Evolutionary conservation across 2,888 invertebrate species (phyloP), one percentile per base, ranked within the genome.

Genomic region (Hirudinaria manillensis): DNA sequence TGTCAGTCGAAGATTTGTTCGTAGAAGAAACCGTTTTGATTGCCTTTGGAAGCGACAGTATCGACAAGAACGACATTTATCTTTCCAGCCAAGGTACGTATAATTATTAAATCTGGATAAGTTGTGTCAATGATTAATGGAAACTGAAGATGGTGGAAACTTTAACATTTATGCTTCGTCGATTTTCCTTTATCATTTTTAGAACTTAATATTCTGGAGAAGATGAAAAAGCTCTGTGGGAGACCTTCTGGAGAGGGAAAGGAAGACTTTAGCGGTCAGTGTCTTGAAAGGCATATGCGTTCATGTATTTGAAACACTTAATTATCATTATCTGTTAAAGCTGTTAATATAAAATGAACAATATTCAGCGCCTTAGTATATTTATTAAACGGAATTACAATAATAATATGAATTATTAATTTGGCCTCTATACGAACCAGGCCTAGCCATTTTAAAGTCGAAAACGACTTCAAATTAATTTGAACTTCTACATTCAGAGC

Each of bases 1-100:
- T 87, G 10, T 87, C 87, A 70, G 87, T 97, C 80, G 89, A 91
- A 77, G 94, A 94, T 83, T 94, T 96, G 86, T 84, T 85, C 78
- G 88, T 89, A 53, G 86, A 86, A 24, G 94, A 96, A 81, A 93
- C 94, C 83, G 91, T 96, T 2, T 98, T 98, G 85, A 91, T 98
- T 82, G 95, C 94, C 2, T 97, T 95, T 84, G 97, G 97, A 61
- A 91, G 91, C 79, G 98, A 98, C 85, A 90, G 13, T 10, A 56
- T 73, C 16, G 73, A 73, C 24, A 55, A 45, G 29, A 73, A 73
- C 27, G 34, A 56, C 38, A 27, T 73, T 19, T 27, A 32, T 13
- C 73, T 73, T 24, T 61, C 65, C 19, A 19, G 36, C 27, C 73
- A 73, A 45, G 73, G 68, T 68, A 34, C 2, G 13, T 16, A 68